Conservation (phyloP, 2,113 vertebrate genomes). For the Pluvialis apricaria region DNA sequence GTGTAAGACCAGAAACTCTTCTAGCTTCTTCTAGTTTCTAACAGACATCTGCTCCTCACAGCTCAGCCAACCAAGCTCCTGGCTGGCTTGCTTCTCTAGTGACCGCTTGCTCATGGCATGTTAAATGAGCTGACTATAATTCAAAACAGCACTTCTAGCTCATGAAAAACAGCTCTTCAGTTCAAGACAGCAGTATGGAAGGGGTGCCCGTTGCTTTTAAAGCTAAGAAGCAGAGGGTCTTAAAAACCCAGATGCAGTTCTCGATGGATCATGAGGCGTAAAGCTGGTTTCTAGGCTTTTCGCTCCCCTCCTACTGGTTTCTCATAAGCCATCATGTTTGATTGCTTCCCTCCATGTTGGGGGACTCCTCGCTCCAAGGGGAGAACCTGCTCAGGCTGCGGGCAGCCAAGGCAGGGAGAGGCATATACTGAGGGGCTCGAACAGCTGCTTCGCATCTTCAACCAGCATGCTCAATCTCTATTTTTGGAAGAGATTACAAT, state of each 20-base stretch:
- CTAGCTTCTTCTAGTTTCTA: neutral
- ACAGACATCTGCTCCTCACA: neutral
- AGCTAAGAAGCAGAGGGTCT: neutral
- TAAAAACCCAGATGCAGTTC: neutral
- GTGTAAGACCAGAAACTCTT: neutral
- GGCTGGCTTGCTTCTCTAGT: neutral
- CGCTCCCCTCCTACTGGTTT: neutral
- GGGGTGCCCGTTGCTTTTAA: neutral
- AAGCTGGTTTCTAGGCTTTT: neutral
- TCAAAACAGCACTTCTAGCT: neutral
- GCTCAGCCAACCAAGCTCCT: neutral
- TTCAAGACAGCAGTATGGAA: neutral
- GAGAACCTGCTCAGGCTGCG: neutral
- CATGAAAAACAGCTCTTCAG: neutral
- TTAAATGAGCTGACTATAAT: neutral
- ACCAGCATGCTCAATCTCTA: neutral
- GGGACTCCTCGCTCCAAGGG: neutral
- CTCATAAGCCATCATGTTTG: neutral
- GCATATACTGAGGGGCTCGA: neutral
- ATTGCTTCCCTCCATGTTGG: rapidly evolving
- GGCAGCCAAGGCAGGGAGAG: neutral
- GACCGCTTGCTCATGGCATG: neutral
- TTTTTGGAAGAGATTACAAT: neutral
- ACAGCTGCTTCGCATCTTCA: neutral
- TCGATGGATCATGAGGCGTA: neutral